Evolutionary conservation across 2,113 vertebrate species (phyloP).

Genomic region (Carassius auratus): DNA sequence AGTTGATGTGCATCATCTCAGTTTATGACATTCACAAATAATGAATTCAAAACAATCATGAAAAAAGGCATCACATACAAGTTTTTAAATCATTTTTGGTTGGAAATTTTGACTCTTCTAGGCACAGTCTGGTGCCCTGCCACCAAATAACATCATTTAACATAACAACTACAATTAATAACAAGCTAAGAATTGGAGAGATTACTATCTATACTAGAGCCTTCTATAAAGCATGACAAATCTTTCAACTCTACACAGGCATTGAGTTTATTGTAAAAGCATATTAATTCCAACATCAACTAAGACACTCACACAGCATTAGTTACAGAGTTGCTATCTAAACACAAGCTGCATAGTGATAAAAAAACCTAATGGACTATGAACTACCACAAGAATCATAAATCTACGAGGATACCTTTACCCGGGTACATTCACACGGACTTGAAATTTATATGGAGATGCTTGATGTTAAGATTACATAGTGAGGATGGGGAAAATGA

Average conservation of each 20-base stretch:
- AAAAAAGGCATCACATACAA: no score
- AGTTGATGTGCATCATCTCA: no score
- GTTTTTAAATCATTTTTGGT: no score
- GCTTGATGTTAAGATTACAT: neutral
- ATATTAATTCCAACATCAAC: neutral
- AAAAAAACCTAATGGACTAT: conserved; percentile 4
- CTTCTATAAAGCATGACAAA: neutral
- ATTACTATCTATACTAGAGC: neutral
- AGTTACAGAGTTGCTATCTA: neutral
- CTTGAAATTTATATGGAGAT: neutral
- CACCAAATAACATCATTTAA: neutral
- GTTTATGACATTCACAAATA: no score
- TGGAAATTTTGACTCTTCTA: no score
- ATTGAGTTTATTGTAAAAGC: neutral
- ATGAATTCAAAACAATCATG: no score
- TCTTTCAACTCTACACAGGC: neutral
- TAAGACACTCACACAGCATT: neutral
- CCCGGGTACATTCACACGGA: neutral
- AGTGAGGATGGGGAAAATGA: neutral
- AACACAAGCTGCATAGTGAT: neutral
- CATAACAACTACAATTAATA: neutral
- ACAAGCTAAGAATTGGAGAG: neutral
- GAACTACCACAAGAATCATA: neutral
- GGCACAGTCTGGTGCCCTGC: no score
- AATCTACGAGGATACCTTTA: conserved; percentile 12